Percentiles rank a stretch among this genome's conserved stretches.
phyloP scores from a whole-genome alignment of 2,113 vertebrate genomes.

The Pachypanchax playfairii region DNA sequence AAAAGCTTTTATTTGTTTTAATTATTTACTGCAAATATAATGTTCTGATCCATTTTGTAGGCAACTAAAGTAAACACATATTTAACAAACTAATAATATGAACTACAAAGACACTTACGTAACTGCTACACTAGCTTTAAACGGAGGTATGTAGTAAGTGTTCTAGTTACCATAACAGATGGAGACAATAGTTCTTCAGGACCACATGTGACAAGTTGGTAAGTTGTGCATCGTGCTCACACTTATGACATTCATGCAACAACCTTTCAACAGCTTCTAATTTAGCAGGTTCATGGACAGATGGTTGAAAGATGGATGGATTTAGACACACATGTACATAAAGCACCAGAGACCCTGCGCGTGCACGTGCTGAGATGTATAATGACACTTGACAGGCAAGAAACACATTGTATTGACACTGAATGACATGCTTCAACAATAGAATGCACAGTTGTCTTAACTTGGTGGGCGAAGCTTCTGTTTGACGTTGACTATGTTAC shows the following conservation, averaged over 20 bases:
- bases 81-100: too few species aligned
- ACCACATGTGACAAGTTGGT: slow-evolving; percentile 29
- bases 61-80: too few species aligned
- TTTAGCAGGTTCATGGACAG: slow-evolving; percentile 57
- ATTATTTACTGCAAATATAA: too few species aligned
- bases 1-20: too few species aligned
- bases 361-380: slow-evolving; percentile 8
- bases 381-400: slow-evolving; percentile 42
- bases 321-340: slow-evolving; percentile 23
- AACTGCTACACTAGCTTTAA: too few species aligned
- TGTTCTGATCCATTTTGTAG: too few species aligned
- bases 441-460: not conserved
- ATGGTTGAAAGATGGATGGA: slow-evolving; percentile 32
- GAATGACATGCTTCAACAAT: slow-evolving; percentile 37
- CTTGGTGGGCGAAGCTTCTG: not conserved
- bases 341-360: not conserved
- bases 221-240: slow-evolving; percentile 25
- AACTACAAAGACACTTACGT: too few species aligned
- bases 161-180: not conserved
- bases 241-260: slow-evolving; percentile 3
- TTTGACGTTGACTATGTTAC: not conserved
- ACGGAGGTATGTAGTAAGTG: not conserved
- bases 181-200: slow-evolving; percentile 42
- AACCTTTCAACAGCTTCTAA: slow-evolving; percentile 64
- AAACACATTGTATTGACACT: slow-evolving; percentile 28